These are phyloP conservation scores for Syngnathus scovelli DNA, from an alignment of 2,113 vertebrate genomes.

Conservation along the genomic window DNA sequence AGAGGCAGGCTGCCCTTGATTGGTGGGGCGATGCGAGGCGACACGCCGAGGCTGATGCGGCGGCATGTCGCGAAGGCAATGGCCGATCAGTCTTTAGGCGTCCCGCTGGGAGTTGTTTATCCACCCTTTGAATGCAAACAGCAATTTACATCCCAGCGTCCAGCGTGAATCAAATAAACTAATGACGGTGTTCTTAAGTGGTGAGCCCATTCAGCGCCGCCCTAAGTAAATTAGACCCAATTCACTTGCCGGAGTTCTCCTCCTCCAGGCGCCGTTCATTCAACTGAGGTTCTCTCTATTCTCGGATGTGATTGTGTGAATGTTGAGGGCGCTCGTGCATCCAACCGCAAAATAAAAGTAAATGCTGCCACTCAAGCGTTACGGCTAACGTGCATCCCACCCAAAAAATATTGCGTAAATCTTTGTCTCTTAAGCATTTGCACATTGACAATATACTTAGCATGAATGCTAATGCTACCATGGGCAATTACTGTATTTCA, in stretches of 20 bases:
- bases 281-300: slow-evolving; percentile 50
- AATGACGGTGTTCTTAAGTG: slow-evolving; percentile 51
- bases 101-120: slow-evolving; percentile 85
- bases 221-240: slow-evolving; percentile 62
- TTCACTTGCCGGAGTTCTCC: slow-evolving; percentile 31
- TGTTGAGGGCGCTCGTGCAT: background rate
- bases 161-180: slow-evolving; percentile 58
- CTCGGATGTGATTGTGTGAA: slow-evolving; percentile 64
- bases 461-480: background rate
- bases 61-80: slow-evolving; percentile 81
- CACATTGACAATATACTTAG: background rate
- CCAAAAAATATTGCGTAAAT: background rate
- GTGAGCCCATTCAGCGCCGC: slow-evolving; percentile 50
- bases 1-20: slow-evolving; percentile 92
- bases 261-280: slow-evolving; percentile 30
- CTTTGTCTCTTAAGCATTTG: background rate
- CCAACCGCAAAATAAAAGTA: background rate
- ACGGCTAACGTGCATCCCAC: too few species aligned
- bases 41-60: slow-evolving; percentile 86
- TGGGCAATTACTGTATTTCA: background rate
- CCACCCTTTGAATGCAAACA: slow-evolving; percentile 65
- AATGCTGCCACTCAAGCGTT: background rate
- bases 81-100: slow-evolving; percentile 86
- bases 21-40: slow-evolving; percentile 88
- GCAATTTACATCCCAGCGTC: slow-evolving; percentile 61